phyloP scores from a whole-genome alignment of 2,888 invertebrate genomes.

The Alloscopus bannaensis region DNA sequence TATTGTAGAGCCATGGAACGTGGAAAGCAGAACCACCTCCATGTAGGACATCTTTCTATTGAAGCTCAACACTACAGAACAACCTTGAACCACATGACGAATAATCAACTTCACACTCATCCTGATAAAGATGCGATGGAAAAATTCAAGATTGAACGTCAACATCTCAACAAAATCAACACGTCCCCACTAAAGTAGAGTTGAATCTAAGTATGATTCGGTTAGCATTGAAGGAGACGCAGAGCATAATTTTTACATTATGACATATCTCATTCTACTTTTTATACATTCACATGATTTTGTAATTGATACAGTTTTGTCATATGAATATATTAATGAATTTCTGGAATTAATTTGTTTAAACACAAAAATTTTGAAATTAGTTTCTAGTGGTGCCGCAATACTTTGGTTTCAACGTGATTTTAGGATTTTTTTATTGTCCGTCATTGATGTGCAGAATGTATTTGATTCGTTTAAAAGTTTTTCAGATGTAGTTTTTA shows the following conservation, averaged over 20 bases:
- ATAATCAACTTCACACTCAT: background rate
- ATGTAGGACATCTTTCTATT: too few species aligned
- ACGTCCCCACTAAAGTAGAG: background rate
- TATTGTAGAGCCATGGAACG: too few species aligned
- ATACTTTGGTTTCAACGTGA: conserved; percentile 1
- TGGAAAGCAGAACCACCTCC: too few species aligned
- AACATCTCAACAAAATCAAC: background rate
- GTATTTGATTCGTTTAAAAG: background rate
- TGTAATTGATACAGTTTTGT: background rate
- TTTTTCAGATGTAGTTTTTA: background rate
- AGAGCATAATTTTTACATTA: background rate
- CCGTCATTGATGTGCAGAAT: conserved; percentile 13
- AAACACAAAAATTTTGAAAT: background rate
- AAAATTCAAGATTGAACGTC: background rate
- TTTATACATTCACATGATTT: conserved; percentile 16
- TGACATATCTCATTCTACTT: conserved; percentile 1
- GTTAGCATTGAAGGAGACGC: conserved; percentile 5
- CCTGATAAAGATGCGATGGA: background rate
- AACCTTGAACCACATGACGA: background rate
- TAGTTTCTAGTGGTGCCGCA: conserved; percentile 1
- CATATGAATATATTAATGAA: background rate
- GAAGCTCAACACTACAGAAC: background rate
- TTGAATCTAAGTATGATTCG: background rate
- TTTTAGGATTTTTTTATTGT: background rate
- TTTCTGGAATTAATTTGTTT: background rate